Conservation (phyloP, 2,113 vertebrate species). For the Myocastor coypus region DNA sequence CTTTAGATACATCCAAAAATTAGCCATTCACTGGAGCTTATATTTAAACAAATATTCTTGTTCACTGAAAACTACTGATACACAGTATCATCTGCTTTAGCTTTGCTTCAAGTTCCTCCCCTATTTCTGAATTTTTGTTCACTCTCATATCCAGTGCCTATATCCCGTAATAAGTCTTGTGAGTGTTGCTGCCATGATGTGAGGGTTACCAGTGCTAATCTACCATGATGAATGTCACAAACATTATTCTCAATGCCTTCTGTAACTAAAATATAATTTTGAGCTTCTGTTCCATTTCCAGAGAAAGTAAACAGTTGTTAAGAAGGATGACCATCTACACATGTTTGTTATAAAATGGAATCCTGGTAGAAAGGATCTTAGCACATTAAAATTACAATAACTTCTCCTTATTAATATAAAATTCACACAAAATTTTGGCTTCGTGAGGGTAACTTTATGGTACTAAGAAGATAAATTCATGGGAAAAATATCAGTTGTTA, state of each 20-base stretch:
- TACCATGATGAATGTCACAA: neutral
- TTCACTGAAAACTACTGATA: neutral
- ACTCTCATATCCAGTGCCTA: neutral
- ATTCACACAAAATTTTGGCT: slow-evolving; percentile 44
- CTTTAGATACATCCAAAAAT: neutral
- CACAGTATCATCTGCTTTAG: neutral
- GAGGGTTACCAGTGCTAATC: neutral
- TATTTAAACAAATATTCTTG: neutral
- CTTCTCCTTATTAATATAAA: slow-evolving; percentile 31
- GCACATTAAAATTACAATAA: slow-evolving; percentile 5
- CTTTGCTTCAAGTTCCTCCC: neutral
- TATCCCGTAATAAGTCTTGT: neutral
- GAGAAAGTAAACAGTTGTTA: slow-evolving; percentile 8
- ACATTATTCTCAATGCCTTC: neutral
- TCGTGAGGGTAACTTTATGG: neutral
- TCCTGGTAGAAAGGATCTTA: neutral
- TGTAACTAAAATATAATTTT: neutral
- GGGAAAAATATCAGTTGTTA: neutral
- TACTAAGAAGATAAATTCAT: neutral
- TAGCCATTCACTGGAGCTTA: neutral
- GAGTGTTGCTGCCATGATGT: neutral
- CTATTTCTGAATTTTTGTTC: neutral
- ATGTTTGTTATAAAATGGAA: slow-evolving; percentile 39
- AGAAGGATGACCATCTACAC: neutral
- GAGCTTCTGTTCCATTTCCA: neutral